Conservation (phyloP, 1,140 invertebrate species). For the Phymorhynchus buccinoides region DNA sequence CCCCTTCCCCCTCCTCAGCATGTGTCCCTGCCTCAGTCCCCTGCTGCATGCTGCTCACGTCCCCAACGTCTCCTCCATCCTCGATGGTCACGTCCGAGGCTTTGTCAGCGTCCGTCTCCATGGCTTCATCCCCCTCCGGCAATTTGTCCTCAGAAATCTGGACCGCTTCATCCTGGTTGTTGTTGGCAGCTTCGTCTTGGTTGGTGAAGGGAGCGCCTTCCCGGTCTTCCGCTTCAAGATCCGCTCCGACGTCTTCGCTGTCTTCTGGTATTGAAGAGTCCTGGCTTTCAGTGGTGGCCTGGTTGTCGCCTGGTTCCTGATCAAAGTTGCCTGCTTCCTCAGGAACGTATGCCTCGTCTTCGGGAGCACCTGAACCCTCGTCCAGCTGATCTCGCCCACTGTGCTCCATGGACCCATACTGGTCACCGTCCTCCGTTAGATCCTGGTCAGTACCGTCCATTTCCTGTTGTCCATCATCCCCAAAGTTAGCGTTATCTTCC, state of each 20-base stretch:
- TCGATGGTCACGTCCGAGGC: constrained; percentile 22
- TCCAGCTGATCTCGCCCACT: constrained; percentile 3
- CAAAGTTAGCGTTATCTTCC: too few relatives aligned
- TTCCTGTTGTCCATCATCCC: neutral
- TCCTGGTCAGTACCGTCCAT: neutral
- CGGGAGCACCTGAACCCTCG: neutral
- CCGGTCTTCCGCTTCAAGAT: constrained; percentile 15
- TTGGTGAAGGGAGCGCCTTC: neutral
- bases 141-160: neutral
- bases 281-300: neutral
- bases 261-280: neutral
- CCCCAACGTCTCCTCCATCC: neutral
- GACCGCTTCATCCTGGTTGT: constrained; percentile 27
- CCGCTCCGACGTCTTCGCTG: neutral
- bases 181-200: neutral
- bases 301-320: neutral
- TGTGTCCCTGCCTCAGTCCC: constrained; percentile 8
- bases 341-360: neutral
- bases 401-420: neutral
- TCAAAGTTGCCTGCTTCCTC: neutral
- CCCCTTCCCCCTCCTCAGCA: constrained; percentile 28
- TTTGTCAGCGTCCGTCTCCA: constrained; percentile 1
- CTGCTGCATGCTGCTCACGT: constrained; percentile 11
- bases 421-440: neutral
- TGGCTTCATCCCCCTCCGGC: neutral